Evolutionary conservation across 2,113 vertebrate species (phyloP).

Genomic region (Mustelus asterias): DNA sequence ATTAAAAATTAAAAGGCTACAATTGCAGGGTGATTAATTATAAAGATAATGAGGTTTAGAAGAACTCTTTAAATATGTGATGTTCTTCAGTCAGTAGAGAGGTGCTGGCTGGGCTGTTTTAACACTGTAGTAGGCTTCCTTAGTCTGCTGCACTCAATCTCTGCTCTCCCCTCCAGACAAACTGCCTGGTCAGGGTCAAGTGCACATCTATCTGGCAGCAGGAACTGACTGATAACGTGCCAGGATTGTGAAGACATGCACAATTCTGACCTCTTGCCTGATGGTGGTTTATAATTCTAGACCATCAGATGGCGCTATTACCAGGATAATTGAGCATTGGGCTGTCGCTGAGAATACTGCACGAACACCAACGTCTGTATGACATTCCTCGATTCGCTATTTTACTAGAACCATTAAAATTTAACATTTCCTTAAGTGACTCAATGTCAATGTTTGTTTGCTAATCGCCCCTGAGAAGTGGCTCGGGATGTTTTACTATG

Average conservation of each 20-base stretch:
- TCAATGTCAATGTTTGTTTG: neutral
- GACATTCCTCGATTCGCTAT: neutral
- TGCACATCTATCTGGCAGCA: neutral
- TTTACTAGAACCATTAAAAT: neutral
- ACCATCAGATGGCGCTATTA: constrained; percentile 27
- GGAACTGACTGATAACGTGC: neutral
- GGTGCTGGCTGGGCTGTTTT: neutral
- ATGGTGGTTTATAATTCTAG: neutral
- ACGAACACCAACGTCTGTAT: neutral
- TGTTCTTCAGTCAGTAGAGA: neutral
- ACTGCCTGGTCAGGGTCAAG: neutral
- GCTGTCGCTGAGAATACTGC: neutral
- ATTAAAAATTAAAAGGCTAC: neutral
- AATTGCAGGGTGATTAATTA: neutral
- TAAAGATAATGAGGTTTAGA: neutral
- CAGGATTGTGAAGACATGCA: neutral
- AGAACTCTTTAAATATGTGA: neutral
- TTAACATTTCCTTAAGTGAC: neutral
- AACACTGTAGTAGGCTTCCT: neutral
- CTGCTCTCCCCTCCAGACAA: no score
- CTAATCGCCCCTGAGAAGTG: neutral
- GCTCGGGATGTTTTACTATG: neutral
- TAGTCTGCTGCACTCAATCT: neutral
- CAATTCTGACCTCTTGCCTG: neutral
- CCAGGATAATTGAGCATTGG: neutral